Evolutionary conservation across 2,888 invertebrate genomes (phyloP), one percentile per base, ranked within the genome.

Genomic region (Drosophila algonquin): DNA sequence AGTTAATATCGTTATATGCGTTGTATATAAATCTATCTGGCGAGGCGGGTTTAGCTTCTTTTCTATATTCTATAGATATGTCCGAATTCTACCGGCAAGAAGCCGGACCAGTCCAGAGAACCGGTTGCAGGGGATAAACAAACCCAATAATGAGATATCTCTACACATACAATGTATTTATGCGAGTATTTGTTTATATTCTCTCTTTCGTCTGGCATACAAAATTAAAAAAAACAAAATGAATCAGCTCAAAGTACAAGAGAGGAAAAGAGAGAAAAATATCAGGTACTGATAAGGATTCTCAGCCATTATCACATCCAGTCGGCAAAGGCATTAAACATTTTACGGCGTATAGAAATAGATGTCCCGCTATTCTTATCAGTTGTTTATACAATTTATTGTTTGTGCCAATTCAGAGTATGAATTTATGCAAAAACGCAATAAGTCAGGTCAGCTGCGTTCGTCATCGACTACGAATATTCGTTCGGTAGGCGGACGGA

Each of bases 231-330:
- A 77, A 77, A 77, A 73, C 74, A 81, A 62, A 71, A 80, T 84
- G 81, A 87, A 81, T 79, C 81, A 84, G 85, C 80, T 68, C 75
- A 79, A 85, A 75, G 76, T 73, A 68, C 75, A 24, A 24, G 73
- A 64, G 57, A 65, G 73, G 53, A 73, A 73, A 77, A 73, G 67
- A 65, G 56, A 76, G 62, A 59, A 40, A 44, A 54, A 54, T 56
- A 71, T 35, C 35, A 14, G 35, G 58, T 14, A 60, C 52, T 52
- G 52, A 64, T 60, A 77, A 35, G 54, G 32, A 35, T 57, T 69
- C 40, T 69, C 40, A 61, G 40, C 9, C 24, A 51, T 61, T 53
- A 46, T 46, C 53, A 63, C 48, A 71, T 59, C 47, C 48, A 55
- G 48, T 9, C 35, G 56, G 16, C 47, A 53, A 52, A 60, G 52